Conservation (phyloP, 2,888 invertebrate species). For the Drosophila subsilvestris region DNA sequence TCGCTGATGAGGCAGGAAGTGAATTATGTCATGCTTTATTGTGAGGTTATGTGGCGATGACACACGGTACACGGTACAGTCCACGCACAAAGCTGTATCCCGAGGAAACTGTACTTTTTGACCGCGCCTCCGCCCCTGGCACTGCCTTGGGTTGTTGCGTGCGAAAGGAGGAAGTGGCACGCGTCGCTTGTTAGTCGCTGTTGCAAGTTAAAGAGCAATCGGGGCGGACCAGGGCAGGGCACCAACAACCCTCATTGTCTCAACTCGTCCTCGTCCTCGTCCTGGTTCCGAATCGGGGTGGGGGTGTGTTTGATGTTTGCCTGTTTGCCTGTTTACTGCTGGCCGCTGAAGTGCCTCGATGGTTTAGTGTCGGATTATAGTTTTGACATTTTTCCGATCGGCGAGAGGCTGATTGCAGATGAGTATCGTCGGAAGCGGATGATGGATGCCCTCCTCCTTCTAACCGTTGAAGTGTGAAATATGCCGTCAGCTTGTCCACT, state of each 20-base stretch:
- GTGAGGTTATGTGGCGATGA: slow-evolving; percentile 78
- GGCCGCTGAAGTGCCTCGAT: slow-evolving; percentile 69
- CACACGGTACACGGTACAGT: slow-evolving; percentile 56
- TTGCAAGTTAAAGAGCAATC: slow-evolving; percentile 70
- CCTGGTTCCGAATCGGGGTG: slow-evolving; percentile 5
- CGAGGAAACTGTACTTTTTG: slow-evolving; percentile 78
- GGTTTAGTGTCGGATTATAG: slow-evolving; percentile 78
- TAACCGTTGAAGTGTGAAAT: slow-evolving; percentile 68
- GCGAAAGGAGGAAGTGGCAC: slow-evolving; percentile 70
- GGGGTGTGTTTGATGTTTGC: slow-evolving; percentile 30
- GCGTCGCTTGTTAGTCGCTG: slow-evolving; percentile 68
- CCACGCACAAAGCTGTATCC: slow-evolving; percentile 7
- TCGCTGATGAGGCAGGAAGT: slow-evolving; percentile 71
- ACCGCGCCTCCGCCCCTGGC: slow-evolving; percentile 3
- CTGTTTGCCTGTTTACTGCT: slow-evolving; percentile 45
- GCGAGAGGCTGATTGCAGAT: slow-evolving; percentile 55
- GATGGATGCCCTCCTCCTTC: slow-evolving; percentile 41
- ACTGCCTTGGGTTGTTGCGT: slow-evolving; percentile 40
- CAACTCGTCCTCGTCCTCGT: neutral
- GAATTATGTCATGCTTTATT: slow-evolving; percentile 80
- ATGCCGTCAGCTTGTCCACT: slow-evolving; percentile 42
- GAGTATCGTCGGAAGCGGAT: slow-evolving; percentile 46
- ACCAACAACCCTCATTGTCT: slow-evolving; percentile 64
- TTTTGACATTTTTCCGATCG: slow-evolving; percentile 68
- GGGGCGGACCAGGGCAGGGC: slow-evolving; percentile 30